Conservation (phyloP, 2,113 vertebrate genomes). For the Xerus inauris region DNA sequence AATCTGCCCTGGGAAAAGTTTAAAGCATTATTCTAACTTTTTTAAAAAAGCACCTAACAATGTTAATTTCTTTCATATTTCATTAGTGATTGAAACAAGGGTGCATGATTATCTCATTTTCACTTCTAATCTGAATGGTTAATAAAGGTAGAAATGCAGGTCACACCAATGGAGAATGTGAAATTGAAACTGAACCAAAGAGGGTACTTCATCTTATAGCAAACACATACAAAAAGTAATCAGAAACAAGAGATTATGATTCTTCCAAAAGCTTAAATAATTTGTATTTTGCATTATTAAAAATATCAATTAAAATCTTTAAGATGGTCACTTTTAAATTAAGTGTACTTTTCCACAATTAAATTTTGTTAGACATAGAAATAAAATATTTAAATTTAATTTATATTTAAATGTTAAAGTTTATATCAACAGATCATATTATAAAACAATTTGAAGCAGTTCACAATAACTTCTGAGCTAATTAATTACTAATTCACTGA, state of each 20-base stretch:
- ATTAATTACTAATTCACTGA: background rate
- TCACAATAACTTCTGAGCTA: background rate
- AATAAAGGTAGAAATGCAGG: background rate
- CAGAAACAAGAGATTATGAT: background rate
- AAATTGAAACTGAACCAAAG: background rate
- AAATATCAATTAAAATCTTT: background rate
- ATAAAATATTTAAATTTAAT: background rate
- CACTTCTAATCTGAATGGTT: background rate
- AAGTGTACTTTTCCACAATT: background rate
- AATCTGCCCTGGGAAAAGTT: background rate
- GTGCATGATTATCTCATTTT: background rate
- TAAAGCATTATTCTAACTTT: constrained; percentile 5
- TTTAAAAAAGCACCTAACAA: background rate
- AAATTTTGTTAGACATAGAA: background rate
- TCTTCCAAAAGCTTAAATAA: background rate
- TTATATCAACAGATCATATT: background rate
- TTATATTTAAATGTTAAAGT: background rate
- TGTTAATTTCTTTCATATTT: background rate
- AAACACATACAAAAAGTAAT: background rate
- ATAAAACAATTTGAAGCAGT: background rate
- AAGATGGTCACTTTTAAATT: background rate
- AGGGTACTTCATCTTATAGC: background rate
- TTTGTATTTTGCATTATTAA: background rate
- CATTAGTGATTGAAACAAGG: background rate
- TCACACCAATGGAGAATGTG: background rate